Evolutionary conservation across 2,888 invertebrate genomes (phyloP).

Genomic region (Dryococelus australis): DNA sequence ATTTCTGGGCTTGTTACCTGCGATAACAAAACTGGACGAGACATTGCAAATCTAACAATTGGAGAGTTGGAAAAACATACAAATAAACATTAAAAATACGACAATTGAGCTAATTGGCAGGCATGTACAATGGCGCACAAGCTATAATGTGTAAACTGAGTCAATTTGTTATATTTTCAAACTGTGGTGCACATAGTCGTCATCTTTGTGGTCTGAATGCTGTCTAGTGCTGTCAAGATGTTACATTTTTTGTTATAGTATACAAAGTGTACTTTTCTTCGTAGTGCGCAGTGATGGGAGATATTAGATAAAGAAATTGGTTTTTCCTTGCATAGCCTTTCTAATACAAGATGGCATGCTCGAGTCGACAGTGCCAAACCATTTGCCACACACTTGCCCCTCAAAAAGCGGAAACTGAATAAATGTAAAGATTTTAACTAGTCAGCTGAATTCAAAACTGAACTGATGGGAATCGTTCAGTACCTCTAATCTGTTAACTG

Average conservation of each 20-base stretch:
- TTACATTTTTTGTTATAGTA: constrained; percentile 26
- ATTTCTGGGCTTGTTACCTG: neutral
- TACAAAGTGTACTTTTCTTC: neutral
- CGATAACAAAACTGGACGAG: constrained; percentile 17
- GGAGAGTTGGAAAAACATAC: constrained; percentile 5
- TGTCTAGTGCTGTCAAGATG: constrained; percentile 23
- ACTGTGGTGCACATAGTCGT: constrained; percentile 21
- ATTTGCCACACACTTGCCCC: neutral
- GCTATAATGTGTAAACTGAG: neutral
- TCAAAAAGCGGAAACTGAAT: neutral
- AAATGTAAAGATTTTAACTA: neutral
- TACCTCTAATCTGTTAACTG: neutral
- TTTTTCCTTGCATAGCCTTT: constrained; percentile 5
- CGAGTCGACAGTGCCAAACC: neutral
- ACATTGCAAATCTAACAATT: neutral
- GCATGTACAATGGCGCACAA: neutral
- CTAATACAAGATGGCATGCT: neutral
- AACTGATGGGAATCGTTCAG: neutral
- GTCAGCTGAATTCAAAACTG: neutral
- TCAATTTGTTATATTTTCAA: constrained; percentile 20
- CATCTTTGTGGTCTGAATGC: neutral
- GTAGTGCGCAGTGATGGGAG: constrained; percentile 7
- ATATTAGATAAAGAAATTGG: neutral
- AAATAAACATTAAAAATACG: neutral
- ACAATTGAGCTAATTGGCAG: constrained; percentile 12